Evolutionary conservation across 92 coral and sea anemone genomes (phyloP).

Genomic region (Chrysogorgia sp.): DNA sequence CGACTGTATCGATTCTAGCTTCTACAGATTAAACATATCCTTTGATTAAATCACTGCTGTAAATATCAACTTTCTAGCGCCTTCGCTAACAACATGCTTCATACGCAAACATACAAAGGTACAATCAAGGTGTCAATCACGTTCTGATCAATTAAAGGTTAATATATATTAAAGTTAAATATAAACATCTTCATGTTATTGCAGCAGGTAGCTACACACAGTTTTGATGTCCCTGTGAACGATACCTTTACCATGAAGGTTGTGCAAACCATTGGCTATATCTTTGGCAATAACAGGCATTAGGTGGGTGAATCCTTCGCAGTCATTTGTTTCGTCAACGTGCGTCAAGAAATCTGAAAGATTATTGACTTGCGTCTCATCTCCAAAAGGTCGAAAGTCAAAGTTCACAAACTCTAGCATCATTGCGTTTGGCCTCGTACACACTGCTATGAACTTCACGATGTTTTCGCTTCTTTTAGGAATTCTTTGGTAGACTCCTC

Average conservation of each 20-base stretch:
- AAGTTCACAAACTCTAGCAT: constrained; percentile 57
- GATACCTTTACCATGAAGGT: constrained; percentile 17
- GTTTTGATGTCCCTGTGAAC: constrained; percentile 28
- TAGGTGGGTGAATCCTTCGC: constrained; percentile 31
- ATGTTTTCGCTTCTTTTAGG: constrained; percentile 53
- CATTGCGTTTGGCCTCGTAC: constrained; percentile 46
- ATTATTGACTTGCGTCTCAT: constrained; percentile 21
- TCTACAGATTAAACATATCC: too few relatives aligned
- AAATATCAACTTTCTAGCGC: too few relatives aligned
- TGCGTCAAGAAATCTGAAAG: constrained; percentile 28
- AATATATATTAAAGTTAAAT: too few relatives aligned
- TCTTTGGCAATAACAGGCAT: constrained; percentile 30
- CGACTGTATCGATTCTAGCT: too few relatives aligned
- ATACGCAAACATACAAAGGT: too few relatives aligned
- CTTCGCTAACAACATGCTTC: too few relatives aligned
- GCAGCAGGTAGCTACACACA: too few relatives aligned
- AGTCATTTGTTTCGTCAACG: constrained; percentile 8
- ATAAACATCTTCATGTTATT: too few relatives aligned
- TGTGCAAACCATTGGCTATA: constrained; percentile 19
- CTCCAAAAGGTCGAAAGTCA: constrained; percentile 50
- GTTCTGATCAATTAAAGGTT: too few relatives aligned
- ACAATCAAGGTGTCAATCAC: too few relatives aligned
- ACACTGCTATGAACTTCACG: constrained; percentile 37
- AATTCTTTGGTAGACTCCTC: constrained; percentile 26
- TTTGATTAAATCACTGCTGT: too few relatives aligned